These are phyloP conservation scores for Platypus cylindrus DNA, from an alignment of 2,888 invertebrate genomes.

Conservation along the genomic window DNA sequence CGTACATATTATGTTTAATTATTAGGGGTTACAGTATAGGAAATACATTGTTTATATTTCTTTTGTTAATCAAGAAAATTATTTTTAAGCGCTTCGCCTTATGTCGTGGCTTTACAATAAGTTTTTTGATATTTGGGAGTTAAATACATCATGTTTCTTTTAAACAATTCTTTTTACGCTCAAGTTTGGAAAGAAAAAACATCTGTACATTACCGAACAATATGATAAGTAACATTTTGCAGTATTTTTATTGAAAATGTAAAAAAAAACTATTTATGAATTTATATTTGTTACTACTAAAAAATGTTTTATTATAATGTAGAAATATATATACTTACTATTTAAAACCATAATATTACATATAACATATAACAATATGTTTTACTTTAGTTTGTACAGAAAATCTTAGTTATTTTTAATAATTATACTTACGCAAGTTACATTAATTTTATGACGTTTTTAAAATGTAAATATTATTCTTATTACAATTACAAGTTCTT, in stretches of 20 bases:
- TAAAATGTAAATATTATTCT: slow-evolving; percentile 25
- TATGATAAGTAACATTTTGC: no score
- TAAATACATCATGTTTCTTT: no score
- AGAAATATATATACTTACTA: slow-evolving; percentile 9
- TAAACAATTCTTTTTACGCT: no score
- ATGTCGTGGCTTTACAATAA: no score
- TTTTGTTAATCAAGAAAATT: no score
- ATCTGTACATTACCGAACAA: slow-evolving; percentile 5
- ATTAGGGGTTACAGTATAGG: no score
- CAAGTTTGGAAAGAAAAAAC: no score
- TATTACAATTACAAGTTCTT: slow-evolving; percentile 23
- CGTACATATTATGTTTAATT: no score
- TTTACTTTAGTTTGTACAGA: slow-evolving; percentile 11
- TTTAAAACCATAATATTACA: slow-evolving; percentile 14
- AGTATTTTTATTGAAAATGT: slow-evolving; percentile 9
- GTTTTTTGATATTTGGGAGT: no score
- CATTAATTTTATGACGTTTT: slow-evolving; percentile 9
- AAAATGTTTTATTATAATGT: slow-evolving; percentile 8
- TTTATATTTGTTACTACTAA: slow-evolving; percentile 11
- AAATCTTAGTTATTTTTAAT: slow-evolving; percentile 10
- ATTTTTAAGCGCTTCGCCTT: no score
- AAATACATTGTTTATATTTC: no score
- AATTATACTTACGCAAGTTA: slow-evolving; percentile 8
- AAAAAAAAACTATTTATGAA: slow-evolving; percentile 8
- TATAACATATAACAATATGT: slow-evolving; percentile 15